Evolutionary conservation across 2,797 vertebrate genomes (phyloP).

Genomic region (Onychomys leucogaster): DNA sequence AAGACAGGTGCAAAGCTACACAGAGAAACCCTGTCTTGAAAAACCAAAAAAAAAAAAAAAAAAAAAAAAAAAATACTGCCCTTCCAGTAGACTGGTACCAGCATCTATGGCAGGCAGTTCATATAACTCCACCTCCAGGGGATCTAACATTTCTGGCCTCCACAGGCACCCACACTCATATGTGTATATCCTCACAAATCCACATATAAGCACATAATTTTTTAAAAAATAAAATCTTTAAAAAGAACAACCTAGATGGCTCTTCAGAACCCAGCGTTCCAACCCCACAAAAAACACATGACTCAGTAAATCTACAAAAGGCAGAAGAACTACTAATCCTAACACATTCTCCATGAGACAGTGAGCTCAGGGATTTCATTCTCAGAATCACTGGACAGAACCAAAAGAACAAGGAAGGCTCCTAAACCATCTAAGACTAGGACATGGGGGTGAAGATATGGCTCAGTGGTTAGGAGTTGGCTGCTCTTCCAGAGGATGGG

Average conservation of each 20-base stretch:
- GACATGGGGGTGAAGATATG: background rate
- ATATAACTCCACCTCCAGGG: background rate
- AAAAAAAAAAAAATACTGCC: background rate
- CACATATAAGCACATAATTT: background rate
- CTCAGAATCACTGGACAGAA: background rate
- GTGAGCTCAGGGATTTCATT: background rate
- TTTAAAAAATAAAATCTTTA: background rate
- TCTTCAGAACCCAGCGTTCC: background rate
- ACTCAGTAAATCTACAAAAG: background rate
- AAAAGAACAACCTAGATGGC: background rate
- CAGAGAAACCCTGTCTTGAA: no score
- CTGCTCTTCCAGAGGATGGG: background rate
- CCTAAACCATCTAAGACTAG: background rate
- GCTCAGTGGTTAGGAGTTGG: background rate
- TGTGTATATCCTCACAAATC: background rate
- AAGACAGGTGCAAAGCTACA: no score
- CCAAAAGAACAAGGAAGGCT: background rate
- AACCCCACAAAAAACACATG: background rate
- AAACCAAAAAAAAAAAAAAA: no score
- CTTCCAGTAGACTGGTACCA: background rate
- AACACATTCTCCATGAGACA: background rate
- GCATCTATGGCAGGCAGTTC: background rate
- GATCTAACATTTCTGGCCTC: background rate
- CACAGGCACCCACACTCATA: background rate
- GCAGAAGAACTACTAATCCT: background rate